These are phyloP conservation scores for Dione vanillae DNA, from an alignment of 2,888 invertebrate genomes.

Conservation along the genomic window DNA sequence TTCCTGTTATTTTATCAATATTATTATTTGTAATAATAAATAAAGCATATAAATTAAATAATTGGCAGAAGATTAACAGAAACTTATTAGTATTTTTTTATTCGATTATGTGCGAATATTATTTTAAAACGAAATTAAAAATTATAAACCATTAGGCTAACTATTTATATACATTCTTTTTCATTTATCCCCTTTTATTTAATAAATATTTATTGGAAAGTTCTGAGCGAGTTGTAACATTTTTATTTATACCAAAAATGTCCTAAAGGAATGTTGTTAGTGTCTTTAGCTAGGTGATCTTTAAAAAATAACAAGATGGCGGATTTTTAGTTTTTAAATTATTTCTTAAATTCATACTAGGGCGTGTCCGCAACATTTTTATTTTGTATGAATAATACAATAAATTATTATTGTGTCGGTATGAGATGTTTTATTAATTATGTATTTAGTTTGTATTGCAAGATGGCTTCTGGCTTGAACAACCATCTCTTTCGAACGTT, in stretches of 20 bases:
- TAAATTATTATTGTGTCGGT: constrained; percentile 46
- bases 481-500: background rate
- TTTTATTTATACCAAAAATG: constrained; percentile 19
- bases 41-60: too few species aligned
- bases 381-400: background rate
- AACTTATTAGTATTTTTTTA: too few species aligned
- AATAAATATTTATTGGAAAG: constrained; percentile 13
- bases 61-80: too few species aligned
- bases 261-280: constrained; percentile 16
- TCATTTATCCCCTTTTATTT: background rate
- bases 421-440: constrained; percentile 63
- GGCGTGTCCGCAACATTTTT: background rate
- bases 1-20: constrained; percentile 1
- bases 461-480: constrained; percentile 10
- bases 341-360: background rate
- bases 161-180: background rate
- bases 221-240: background rate
- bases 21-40: too few species aligned
- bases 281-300: constrained; percentile 14
- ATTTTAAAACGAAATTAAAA: background rate
- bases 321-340: constrained; percentile 9
- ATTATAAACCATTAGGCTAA: background rate
- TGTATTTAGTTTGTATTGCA: constrained; percentile 50
- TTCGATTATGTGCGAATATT: background rate
- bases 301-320: constrained; percentile 6